Evolutionary conservation across 2,888 invertebrate genomes (phyloP).

Genomic region (Lithophane leautieri): DNA sequence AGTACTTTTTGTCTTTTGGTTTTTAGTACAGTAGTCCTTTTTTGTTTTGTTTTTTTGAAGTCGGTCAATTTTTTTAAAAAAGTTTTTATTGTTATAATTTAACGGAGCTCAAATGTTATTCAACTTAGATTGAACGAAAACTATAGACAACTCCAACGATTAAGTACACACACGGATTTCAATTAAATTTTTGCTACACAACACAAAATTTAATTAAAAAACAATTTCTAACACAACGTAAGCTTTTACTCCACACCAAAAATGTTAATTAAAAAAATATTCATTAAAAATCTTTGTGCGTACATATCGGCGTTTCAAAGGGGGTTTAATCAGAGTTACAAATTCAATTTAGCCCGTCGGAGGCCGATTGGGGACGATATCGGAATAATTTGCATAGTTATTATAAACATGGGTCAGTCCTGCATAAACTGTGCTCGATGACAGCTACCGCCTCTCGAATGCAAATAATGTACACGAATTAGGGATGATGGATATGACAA

Average conservation of each 20-base stretch:
- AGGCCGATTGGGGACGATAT: slow-evolving; percentile 85
- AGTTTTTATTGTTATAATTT: too few species aligned
- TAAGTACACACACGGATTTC: neutral
- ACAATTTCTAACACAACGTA: slow-evolving; percentile 45
- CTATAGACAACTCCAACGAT: neutral
- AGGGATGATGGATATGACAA: slow-evolving; percentile 68
- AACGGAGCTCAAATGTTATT: neutral
- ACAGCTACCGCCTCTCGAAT: slow-evolving; percentile 84
- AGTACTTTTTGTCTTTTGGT: too few species aligned
- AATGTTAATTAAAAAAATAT: slow-evolving; percentile 67
- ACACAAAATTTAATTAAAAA: slow-evolving; percentile 48
- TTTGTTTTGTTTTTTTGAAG: too few species aligned
- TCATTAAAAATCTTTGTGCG: slow-evolving; percentile 70
- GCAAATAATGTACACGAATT: slow-evolving; percentile 77
- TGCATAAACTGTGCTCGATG: slow-evolving; percentile 85
- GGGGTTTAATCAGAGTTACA: slow-evolving; percentile 88
- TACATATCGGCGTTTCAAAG: slow-evolving; percentile 82
- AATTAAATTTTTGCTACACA: slow-evolving; percentile 9
- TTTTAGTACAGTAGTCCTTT: too few species aligned
- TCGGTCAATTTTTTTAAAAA: too few species aligned
- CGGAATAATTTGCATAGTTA: slow-evolving; percentile 90
- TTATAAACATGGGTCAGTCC: slow-evolving; percentile 89
- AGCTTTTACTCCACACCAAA: slow-evolving; percentile 33
- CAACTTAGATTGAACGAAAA: neutral
- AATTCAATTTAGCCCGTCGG: slow-evolving; percentile 86